A percentile compares a stretch with the other conserved stretches of the same genome.
Evolutionary conservation across 2,797 vertebrate species (phyloP).

Genomic region (Paguma larvata): DNA sequence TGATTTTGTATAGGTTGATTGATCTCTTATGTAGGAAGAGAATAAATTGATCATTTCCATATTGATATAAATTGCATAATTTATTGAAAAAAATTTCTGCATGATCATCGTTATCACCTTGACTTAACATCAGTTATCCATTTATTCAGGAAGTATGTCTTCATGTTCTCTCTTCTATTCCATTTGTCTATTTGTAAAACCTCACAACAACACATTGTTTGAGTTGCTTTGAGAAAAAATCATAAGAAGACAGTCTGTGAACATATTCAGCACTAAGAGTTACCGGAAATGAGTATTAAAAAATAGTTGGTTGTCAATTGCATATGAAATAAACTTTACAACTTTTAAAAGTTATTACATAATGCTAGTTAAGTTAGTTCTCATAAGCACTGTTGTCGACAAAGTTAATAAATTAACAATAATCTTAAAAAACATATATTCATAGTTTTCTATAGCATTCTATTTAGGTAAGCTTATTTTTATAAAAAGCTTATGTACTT

Average conservation of each 20-base stretch:
- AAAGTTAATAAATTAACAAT: not conserved
- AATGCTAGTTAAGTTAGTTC: not conserved
- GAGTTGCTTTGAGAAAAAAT: not conserved
- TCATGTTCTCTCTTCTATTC: not conserved
- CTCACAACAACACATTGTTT: not conserved
- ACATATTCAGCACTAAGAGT: too few relatives aligned
- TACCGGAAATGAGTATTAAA: too few relatives aligned
- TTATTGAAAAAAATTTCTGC: not conserved
- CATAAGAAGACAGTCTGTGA: too few relatives aligned
- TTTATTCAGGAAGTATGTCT: not conserved
- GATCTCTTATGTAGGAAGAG: not conserved
- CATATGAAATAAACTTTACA: not conserved
- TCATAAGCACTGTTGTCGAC: not conserved
- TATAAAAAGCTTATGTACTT: not conserved
- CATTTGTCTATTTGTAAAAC: not conserved
- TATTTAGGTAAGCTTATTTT: not conserved
- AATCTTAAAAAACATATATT: not conserved
- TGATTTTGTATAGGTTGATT: not conserved
- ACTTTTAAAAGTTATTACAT: not conserved
- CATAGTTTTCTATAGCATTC: not conserved
- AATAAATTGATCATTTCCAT: not conserved
- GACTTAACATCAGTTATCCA: not conserved
- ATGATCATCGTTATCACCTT: not conserved
- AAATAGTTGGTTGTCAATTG: too few relatives aligned
- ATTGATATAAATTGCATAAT: not conserved